These are phyloP conservation scores for Agonopterix arenella DNA, from an alignment of 2,888 invertebrate genomes.

Conservation along the genomic window DNA sequence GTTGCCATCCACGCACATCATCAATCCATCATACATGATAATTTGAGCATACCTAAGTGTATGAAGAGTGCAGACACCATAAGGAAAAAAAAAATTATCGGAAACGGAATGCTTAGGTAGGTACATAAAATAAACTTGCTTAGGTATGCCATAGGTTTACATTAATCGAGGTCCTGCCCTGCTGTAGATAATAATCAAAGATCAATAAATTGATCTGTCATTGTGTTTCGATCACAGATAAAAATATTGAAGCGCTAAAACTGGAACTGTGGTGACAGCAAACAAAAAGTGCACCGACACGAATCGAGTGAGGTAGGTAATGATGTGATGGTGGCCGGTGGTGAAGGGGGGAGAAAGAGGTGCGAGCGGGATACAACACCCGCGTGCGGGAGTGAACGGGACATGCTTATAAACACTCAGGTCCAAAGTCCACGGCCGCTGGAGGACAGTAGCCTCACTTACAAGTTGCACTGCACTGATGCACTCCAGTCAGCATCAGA, in stretches of 20 bases:
- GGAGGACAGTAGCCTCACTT: constrained; percentile 51
- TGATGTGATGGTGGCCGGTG: constrained; percentile 30
- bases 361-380: constrained; percentile 24
- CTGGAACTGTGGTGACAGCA: constrained; percentile 19
- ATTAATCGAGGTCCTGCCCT: too few relatives aligned
- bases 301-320: constrained; percentile 54
- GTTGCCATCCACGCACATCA: too few relatives aligned
- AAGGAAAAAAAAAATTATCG: too few relatives aligned
- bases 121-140: too few relatives aligned
- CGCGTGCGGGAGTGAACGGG: constrained; percentile 42
- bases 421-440: constrained; percentile 62
- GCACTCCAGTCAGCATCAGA: constrained; percentile 1
- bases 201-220: too few relatives aligned
- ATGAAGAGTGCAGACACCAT: too few relatives aligned
- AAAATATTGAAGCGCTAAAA: background rate
- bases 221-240: too few relatives aligned
- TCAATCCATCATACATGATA: too few relatives aligned
- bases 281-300: constrained; percentile 51
- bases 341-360: constrained; percentile 19
- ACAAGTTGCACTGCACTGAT: constrained; percentile 7
- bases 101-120: too few relatives aligned
- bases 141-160: too few relatives aligned
- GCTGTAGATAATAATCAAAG: too few relatives aligned
- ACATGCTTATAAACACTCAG: constrained; percentile 54
- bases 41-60: too few relatives aligned